phyloP scores from a whole-genome alignment of 2,888 invertebrate species.

The Lottia gigantea region DNA sequence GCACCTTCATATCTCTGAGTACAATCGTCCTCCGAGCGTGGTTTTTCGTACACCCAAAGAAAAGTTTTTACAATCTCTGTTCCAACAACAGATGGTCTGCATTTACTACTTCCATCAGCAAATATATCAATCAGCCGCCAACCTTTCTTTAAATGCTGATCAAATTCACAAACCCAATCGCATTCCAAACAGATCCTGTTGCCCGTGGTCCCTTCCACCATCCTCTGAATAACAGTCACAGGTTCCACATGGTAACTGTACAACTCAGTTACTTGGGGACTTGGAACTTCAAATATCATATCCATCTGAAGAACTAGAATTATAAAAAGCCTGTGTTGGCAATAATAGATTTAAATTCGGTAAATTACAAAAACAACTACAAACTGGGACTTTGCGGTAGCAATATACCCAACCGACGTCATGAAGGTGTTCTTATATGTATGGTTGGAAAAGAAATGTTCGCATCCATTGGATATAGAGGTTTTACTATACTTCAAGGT shows the following conservation, averaged over 20 bases:
- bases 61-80: constrained; percentile 39
- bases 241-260: constrained; percentile 49
- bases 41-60: constrained; percentile 64
- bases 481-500: too few relatives aligned
- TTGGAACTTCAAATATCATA: constrained; percentile 60
- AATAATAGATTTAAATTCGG: too few relatives aligned
- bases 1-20: constrained; percentile 57
- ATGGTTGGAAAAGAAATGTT: too few relatives aligned
- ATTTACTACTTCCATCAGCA: constrained; percentile 38
- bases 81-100: background rate
- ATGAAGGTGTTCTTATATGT: too few relatives aligned
- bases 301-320: constrained; percentile 58
- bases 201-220: constrained; percentile 14
- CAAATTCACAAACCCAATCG: constrained; percentile 55
- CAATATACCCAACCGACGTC: too few relatives aligned
- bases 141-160: constrained; percentile 53
- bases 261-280: constrained; percentile 32
- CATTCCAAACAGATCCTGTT: constrained; percentile 38
- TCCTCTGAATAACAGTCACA: constrained; percentile 35
- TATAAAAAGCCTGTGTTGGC: background rate
- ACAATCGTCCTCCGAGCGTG: constrained; percentile 44
- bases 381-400: too few relatives aligned
- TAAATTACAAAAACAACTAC: too few relatives aligned
- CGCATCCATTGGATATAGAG: too few relatives aligned
- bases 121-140: constrained; percentile 62